Evolutionary conservation across 2,113 vertebrate genomes (phyloP), one percentile per base, ranked within the genome.

Genomic region (Campylomormyrus numenius): DNA sequence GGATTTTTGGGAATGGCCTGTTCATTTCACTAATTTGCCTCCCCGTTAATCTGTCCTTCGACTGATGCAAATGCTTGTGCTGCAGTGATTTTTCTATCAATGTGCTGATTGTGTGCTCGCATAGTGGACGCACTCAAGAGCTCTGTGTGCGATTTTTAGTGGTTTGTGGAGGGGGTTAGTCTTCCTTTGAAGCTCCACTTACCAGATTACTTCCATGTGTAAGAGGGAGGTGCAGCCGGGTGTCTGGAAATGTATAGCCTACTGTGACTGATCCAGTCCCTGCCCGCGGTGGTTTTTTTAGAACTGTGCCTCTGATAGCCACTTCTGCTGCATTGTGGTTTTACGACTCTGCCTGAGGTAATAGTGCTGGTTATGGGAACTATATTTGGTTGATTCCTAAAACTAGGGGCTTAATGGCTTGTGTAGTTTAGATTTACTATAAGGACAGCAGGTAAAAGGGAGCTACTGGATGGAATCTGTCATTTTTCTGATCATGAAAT

Each of bases 61-160:
- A 19, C 74, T 42, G 70, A 39, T 77, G 74, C 35, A 42, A 80
- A 80, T 39, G 4, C 74, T 80, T 42, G 35, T 35, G 74, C 74
- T 39, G 74, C 74, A 15, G 74, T 80, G 74, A 80, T 42, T 80
- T 80, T 70, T 31, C 62, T 42, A 42, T 80, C 74, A 80, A 80
- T 42, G 74, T 80, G 15, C 74, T 91, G 91, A 91, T 92, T 93
- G 89, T 93, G 91, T 93, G 86, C 88, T 91, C 88, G 88, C 92
- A 91, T 94, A 94, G 93, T 94, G 93, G 93, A 94, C 35, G 93
- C 10, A 88, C 92, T 94, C 92, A 92, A 93, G 52, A 66, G 35
- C 56, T 66, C 53, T 45, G 50, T 53, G n/a, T 35, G n/a, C 17
- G 86, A 24, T 45, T 88, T 58, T 88, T 19, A 45, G 48, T 45